Evolutionary conservation across 2,797 vertebrate genomes (phyloP).

Genomic region (Aplochiton taeniatus): DNA sequence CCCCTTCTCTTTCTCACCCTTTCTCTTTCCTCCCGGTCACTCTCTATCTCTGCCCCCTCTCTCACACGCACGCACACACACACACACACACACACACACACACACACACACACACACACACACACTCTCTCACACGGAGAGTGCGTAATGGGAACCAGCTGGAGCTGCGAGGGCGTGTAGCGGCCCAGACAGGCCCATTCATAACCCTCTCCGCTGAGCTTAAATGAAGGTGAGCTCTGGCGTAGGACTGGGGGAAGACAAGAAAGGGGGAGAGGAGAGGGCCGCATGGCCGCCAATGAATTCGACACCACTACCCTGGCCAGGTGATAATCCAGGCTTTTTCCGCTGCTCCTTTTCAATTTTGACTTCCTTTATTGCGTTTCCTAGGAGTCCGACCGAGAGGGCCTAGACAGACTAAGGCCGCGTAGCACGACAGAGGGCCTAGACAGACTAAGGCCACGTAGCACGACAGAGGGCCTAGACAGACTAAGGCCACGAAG

Average conservation of each 20-base stretch:
- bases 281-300: slow-evolving; percentile 34
- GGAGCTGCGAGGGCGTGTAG: slow-evolving; percentile 72
- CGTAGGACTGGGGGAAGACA: slow-evolving; percentile 48
- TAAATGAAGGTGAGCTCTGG: slow-evolving; percentile 77
- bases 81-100: slow-evolving; percentile 4
- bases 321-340: slow-evolving; percentile 3
- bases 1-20: slow-evolving; percentile 12
- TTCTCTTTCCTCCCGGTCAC: slow-evolving; percentile 18
- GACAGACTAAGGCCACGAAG: not conserved
- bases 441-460: not conserved
- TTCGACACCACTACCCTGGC: not conserved
- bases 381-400: too few species aligned
- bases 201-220: slow-evolving; percentile 78
- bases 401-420: not conserved
- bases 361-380: too few species aligned
- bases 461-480: not conserved
- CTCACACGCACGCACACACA: not conserved
- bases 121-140: slow-evolving; percentile 44
- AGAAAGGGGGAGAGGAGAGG: slow-evolving; percentile 22
- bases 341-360: too few species aligned
- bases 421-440: not conserved
- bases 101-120: slow-evolving; percentile 18
- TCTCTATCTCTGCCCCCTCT: slow-evolving; percentile 2
- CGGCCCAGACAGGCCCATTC: slow-evolving; percentile 78
- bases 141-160: slow-evolving; percentile 90